Base-by-base conservation (phyloP, 2,797 vertebrate genomes). In the Muscicapa striata region DNA sequence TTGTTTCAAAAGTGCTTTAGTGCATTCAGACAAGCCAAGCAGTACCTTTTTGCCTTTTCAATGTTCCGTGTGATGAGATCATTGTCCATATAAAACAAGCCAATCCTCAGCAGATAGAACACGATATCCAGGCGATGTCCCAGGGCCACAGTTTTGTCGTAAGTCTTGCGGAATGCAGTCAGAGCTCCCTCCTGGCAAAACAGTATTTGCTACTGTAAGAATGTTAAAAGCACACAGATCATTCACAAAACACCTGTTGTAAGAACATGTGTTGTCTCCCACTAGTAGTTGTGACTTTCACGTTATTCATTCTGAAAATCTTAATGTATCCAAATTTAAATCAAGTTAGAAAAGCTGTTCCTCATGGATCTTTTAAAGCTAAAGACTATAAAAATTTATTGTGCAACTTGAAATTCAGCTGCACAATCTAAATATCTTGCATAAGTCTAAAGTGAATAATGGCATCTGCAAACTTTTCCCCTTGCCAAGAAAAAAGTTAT, bases 61-160 rank as follows among this genome's bases (percentile, higher is more conserved):
- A 99, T 99, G 98, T 99, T 99, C 78, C 99, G 98, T 45, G 99
- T 99, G 97, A 99, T 99, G 96, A 99, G 99, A 97, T 99, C 99
- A 2, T 99, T 99, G 82, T 99, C 99, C 99, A 99, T 99, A 51
- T 99, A 99, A 97, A 99, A 99, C 88, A 99, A 98, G 19, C 99
- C 99, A 57, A 99, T 99, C 97, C 99, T 98, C 26, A 99, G 97
- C 67, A 99, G 98, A 70, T 99, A 99, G 96, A 99, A 99, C 45
- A 99, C 99, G 0, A 99, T 99, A 82, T 99, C 99, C 94, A 99
- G 97, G 4, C 99, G 98, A 96, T 99, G 99, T 51, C 99, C 99
- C 72, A 99, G 96, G 8, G 99, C 99, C 95, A 99, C 99, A 0
- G 99, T 99, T 97, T 99, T 99, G 95, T 99, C 99, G 0, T 99